Evolutionary conservation across 2,797 vertebrate species (phyloP).

Genomic region (Oreochromis grahami): DNA sequence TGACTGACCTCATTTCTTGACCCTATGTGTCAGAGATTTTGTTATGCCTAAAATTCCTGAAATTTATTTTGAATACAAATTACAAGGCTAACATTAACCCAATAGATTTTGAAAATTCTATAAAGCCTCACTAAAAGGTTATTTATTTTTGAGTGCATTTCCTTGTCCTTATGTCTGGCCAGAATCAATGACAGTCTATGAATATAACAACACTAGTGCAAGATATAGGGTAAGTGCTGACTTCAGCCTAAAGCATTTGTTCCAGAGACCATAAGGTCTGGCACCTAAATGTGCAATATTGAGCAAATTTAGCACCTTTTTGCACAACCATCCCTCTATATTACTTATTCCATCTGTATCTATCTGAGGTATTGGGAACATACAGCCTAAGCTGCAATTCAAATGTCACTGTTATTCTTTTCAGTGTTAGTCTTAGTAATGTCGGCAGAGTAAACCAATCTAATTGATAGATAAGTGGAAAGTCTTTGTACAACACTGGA

Average conservation of each 20-base stretch:
- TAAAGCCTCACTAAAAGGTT: not conserved
- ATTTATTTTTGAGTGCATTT: not conserved
- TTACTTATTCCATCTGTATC: constrained; percentile 34
- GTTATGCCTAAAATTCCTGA: not conserved
- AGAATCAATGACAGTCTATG: not conserved
- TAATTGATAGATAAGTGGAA: not conserved
- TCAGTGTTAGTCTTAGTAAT: not conserved
- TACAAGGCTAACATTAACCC: not conserved
- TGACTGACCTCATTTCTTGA: not conserved
- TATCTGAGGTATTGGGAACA: constrained; percentile 12
- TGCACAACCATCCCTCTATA: constrained; percentile 22
- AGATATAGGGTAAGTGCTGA: not conserved
- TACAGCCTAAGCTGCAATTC: not conserved
- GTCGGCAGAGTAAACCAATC: not conserved
- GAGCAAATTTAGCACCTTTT: constrained; percentile 52
- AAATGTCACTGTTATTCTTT: constrained; percentile 9
- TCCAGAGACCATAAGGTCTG: constrained; percentile 34
- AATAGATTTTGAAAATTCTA: not conserved
- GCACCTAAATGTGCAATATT: constrained; percentile 51
- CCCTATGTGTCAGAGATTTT: not conserved
- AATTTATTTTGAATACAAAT: not conserved
- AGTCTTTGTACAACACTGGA: not conserved
- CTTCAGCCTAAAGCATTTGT: not conserved
- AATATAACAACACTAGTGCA: constrained; percentile 1
- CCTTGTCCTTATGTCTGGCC: not conserved